Evolutionary conservation across 2,888 invertebrate species (phyloP), one percentile per base, ranked within the genome.

Genomic region (Clusia tigrina): DNA sequence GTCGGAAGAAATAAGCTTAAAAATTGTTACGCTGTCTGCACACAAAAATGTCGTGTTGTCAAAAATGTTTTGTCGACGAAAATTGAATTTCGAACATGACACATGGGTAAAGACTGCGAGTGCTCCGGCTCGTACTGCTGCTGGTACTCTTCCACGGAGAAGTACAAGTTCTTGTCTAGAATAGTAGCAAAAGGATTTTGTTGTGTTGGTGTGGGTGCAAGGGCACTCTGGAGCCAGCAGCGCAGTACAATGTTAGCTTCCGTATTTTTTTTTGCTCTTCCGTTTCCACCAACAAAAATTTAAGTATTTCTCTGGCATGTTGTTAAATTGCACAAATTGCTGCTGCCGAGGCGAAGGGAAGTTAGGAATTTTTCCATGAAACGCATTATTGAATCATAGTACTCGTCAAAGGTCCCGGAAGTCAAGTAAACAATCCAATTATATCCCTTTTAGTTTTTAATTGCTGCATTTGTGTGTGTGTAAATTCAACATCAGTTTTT

Each of bases 11-110:
- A 58, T 48, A 32, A 48, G 58, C 58, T 58, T 58, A 26, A 58
- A 58, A 58, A 58, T 58, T 26, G 52, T 58, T 51, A 51, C 58
- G 52, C 52, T 52, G 32, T 58, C 52, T 53, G 58, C 58, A 52
- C 51, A 25, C 25, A 26, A 58, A 25, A 58, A 46, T 58, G 53
- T 58, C 52, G 52, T 52, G 58, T 58, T 58, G 58, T 58, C 58
- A 58, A 58, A 58, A 58, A 52, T 58, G 52, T 58, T 52, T 58
- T 58, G 58, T 58, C 52, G 52, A 20, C 24, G 58, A 51, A 58
- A 58, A 58, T 58, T 58, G 58, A 58, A 58, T 58, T 58, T 58
- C 23, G 24, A 10, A 32, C 42, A 42, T 42, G 42, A 10, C 42
- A 42, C 42, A 42, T 42, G 42, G 42, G 42, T 42, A 42, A 42